Base-by-base conservation (phyloP, 2,888 invertebrate genomes). In the Cylloceria caligata region DNA sequence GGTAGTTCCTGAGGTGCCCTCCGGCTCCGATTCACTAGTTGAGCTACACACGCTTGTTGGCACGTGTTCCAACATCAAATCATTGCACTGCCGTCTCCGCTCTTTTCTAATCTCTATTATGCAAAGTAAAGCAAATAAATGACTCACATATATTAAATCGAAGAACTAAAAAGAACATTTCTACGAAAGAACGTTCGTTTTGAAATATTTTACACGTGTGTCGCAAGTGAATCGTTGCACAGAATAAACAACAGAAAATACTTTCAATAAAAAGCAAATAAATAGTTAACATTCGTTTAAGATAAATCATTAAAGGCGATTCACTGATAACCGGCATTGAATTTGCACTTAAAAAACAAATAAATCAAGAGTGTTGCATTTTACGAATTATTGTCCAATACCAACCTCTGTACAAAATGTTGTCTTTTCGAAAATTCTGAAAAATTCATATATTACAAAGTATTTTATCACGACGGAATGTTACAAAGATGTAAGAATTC, bases 71-170 rank as follows among this genome's bases (percentile, higher is more conserved):
- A 42, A 21, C 55, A 39, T 21, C 45, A 13, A 19, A 11, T 24
- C 16, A 16, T 13, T 11, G 6, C 19, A 57, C 57, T 60, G 55
- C 64, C 27, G 30, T 57, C 64, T 45, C 55, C 55, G 79, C 82
- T 75, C 67, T 79, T 71, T 71, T 67, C 71, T 79, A 71, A 82
- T 82, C 79, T 71, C 13, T 36, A 45, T 71, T 71, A 27, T 36
- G 65, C 19, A 62, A 74, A 73, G 62, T 36, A 69, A 65, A 27
- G 24, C n/a, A 69, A 69, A 45, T 19, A 47, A 45, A 73, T 57
- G 57, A 78, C 57, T 71, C 55, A 65, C 27, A 21, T 24, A 19
- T 19, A 2, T 7, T 5, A 27, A 47, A 24, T 2, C n/a, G 27
- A 36, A 45, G 30, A 24, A 5, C 3, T 27, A 55, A 49, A 13